Conservation (phyloP, 2,113 vertebrate genomes). For the Anoura caudifer region DNA sequence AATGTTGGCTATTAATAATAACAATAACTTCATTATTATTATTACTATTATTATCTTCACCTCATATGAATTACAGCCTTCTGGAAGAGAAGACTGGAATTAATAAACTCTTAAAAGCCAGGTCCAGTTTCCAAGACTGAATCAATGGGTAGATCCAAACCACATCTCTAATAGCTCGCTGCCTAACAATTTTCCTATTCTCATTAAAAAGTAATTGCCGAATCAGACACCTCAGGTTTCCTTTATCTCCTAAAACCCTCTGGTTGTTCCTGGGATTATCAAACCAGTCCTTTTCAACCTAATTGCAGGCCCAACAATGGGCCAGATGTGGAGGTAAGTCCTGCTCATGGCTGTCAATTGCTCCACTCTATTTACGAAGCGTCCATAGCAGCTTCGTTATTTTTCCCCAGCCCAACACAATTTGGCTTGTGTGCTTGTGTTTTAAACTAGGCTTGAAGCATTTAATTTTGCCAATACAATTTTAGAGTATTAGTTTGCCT, state of each 20-base stretch:
- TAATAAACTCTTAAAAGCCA: background rate
- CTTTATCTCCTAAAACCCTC: conserved; percentile 62
- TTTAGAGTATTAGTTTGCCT: conserved; percentile 70
- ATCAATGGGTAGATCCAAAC: background rate
- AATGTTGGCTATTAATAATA: background rate
- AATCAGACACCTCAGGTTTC: conserved; percentile 58
- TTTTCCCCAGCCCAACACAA: conserved; percentile 12
- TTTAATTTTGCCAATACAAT: conserved; percentile 73
- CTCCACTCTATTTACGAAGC: conserved; percentile 13
- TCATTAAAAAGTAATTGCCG: conserved; percentile 48
- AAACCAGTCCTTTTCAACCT: conserved; percentile 53
- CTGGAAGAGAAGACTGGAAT: background rate
- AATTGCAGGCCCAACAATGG: conserved; percentile 56
- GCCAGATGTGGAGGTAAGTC: conserved; percentile 66
- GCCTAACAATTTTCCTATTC: conserved; percentile 37
- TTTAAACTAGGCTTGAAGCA: conserved; percentile 55
- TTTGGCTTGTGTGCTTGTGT: conserved; percentile 35
- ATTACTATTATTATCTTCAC: background rate
- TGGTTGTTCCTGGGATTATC: conserved; percentile 51
- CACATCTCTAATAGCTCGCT: background rate
- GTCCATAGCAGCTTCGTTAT: conserved; percentile 34
- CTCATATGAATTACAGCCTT: background rate
- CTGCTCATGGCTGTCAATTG: conserved; percentile 59
- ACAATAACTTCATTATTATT: background rate
- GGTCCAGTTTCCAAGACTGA: background rate